Evolutionary conservation across 1,140 invertebrate species (phyloP), one percentile per base, ranked within the genome.

Genomic region (Dendrolimus kikuchii): DNA sequence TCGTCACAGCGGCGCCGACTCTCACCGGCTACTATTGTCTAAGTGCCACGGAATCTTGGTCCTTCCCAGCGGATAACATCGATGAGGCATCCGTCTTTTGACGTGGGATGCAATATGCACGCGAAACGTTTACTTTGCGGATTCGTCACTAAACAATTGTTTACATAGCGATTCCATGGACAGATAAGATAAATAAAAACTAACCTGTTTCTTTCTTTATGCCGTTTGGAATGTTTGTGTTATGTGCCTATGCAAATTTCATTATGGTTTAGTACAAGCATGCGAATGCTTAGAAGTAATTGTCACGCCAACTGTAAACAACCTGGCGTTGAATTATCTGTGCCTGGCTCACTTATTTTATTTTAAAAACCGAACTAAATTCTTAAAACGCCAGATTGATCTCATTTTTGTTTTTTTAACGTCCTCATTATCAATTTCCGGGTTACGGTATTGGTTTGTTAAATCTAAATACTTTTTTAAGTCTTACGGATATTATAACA

Each of bases 21-120:
- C 81, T 82, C 82, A 77, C 79, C 74, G 77, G 72, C 68, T 72
- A 77, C 74, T 83, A 86, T 86, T 84, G 81, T 86, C 77, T 82
- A 76, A 81, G 77, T 81, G 80, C 74, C 77, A 75, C 81, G 79
- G 79, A 80, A 81, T 84, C 79, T 86, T 84, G 76, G 81, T 83
- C 76, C 81, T 82, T 81, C 78, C 69, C 81, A 80, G 78, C 74
- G 74, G 71, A 83, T 81, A 79, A 77, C 79, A 72, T 74, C 71
- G 73, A 69, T 74, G 77, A 74, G 71, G 78, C 74, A 81, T 81
- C 70, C 75, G 74, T 66, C 51, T 70, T 55, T 68, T 53, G 62
- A 73, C 69, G 68, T 69, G 71, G 70, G 62, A 64, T 66, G 72
- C 23, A 23, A 23, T 23, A 23, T 23, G 23, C 68, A 72, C 69